These are phyloP conservation scores for Trichomalopsis sarcophagae DNA, from an alignment of 1,140 invertebrate genomes.

Conservation along the genomic window DNA sequence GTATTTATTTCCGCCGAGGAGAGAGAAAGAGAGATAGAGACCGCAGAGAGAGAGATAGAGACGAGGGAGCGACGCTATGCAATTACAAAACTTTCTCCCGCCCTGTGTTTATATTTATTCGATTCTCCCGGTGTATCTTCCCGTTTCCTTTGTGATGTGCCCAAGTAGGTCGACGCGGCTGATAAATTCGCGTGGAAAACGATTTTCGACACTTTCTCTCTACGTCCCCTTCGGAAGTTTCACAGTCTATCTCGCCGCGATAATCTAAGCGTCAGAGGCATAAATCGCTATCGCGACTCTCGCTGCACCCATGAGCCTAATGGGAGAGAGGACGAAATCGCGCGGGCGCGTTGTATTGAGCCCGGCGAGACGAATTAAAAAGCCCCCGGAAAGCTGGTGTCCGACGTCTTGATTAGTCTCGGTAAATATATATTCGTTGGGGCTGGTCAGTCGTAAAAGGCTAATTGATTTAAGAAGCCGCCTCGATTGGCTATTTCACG, in stretches of 20 bases:
- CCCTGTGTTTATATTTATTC: constrained; percentile 14
- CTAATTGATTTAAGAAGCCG: constrained; percentile 42
- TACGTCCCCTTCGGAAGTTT: background rate
- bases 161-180: background rate
- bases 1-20: constrained; percentile 27
- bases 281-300: constrained; percentile 61
- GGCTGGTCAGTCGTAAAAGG: background rate
- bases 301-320: constrained; percentile 45
- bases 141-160: background rate
- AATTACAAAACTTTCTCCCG: constrained; percentile 29
- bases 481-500: background rate
- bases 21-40: background rate
- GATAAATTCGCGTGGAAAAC: background rate
- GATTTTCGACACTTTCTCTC: background rate
- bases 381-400: constrained; percentile 20
- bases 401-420: constrained; percentile 14
- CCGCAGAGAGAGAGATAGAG: background rate
- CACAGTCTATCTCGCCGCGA: constrained; percentile 55
- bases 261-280: constrained; percentile 62
- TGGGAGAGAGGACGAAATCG: too few species aligned
- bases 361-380: constrained; percentile 67
- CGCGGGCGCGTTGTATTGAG: background rate
- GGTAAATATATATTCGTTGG: background rate
- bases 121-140: background rate
- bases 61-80: background rate